Evolutionary conservation across 2,797 vertebrate species (phyloP), one percentile per base, ranked within the genome.

Genomic region (Amblyopsis hoosieri): DNA sequence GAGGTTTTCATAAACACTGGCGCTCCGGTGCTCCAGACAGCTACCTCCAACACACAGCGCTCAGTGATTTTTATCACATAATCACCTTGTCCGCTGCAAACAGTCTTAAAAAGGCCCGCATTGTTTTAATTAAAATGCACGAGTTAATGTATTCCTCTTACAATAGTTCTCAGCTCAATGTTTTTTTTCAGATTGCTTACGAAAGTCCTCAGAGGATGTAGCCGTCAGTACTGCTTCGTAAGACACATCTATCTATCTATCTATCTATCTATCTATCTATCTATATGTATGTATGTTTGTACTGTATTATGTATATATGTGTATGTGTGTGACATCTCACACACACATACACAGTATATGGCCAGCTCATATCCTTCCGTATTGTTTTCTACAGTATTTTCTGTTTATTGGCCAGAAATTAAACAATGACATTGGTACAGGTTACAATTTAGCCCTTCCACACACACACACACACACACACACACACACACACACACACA

Each of bases 91-190:
- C 31, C 3, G 31, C 31, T 7, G 4, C 31, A 33, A 64, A 70
- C 64, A 54, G 50, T 13, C 64, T 68, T 71, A 71, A 72, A 68
- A 66, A 50, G 76, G 72, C 69, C 58, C 15, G 46, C 48, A 15
- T 23, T 45, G 75, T 70, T 77, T 77, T 89, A 82, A 85, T 84
- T 82, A 86, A 81, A 47, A 47, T n/a, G 13, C 46, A 11, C 46
- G 46, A 11, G 46, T 47, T 11, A 58, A 77, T 84, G 61, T 62
- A 47, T 65, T 83, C 66, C 82, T 83, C 33, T 37, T 67, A 70
- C 69, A 71, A 64, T 33, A 3, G 49, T 52, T 80, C 67, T 69
- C 74, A 76, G 46, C 33, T 37, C 6, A 37, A 37, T 2, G 8
- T 1, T 8, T 8, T 84, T 86, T 64, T 74, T 69, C 51, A 59